Base-by-base conservation (phyloP, 2,113 vertebrate species). In the Tyrannus savana region DNA sequence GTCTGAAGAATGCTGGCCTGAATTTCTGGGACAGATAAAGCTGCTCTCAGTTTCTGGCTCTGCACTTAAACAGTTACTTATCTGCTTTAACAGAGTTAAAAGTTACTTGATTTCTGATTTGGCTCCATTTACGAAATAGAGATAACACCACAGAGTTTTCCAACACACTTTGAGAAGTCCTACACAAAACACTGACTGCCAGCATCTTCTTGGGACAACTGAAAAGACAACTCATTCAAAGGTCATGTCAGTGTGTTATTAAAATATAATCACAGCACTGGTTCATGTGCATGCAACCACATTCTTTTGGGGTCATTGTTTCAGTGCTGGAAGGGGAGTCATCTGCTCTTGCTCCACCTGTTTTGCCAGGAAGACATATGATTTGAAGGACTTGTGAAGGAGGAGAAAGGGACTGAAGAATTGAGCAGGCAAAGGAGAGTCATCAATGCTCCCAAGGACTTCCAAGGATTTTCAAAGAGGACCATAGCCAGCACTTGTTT, bases 301-400 rank as follows among this genome's bases (percentile, higher is more conserved):
- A 80, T 95, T 93, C 75, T 62, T 93, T 50, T 39, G 66, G 19
- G n/a, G 89, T 96, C 72, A 86, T 80, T 89, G 53, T 88, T 91
- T 78, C 62, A 46, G 71, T n/a, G 53, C 71, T 88, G 66, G 55
- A 68, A 89, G 44, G 14, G 55, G 33, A 80, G 10, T 23, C 3
- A 2, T 44, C 82, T 74, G 42, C 15, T 71, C 27, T 59, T 42
- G 58, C 47, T 89, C 69, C 62, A 72, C n/a, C 52, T 76, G 46
- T 63, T 91, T 68, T 1, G 0, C 21, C 0, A 1, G 53, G 22
- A 89, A 56, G 64, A 67, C 1, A 0, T 47, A 17, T 62, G 50
- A n/a, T 67, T 85, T 86, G 46, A 80, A 73, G 44, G 46, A 52
- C 22, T 49, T 8, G 0, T 31, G 44, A 60, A 83, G 41, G 19